These are phyloP conservation scores for Catocala fraxini DNA, from an alignment of 2,888 invertebrate genomes.

Conservation along the genomic window DNA sequence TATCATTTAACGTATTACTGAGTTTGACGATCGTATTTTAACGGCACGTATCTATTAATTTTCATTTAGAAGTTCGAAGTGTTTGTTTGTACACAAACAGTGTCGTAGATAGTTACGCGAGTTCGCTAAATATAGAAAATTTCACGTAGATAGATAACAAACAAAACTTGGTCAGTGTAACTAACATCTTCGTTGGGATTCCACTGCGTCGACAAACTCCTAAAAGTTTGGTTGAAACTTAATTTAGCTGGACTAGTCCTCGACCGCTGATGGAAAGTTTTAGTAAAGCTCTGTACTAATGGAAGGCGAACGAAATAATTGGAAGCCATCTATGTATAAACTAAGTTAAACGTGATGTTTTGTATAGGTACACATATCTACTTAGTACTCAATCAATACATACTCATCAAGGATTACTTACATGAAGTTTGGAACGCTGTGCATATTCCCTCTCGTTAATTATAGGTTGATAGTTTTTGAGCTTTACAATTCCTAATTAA, in stretches of 20 bases:
- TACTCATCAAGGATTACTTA: conserved; percentile 9
- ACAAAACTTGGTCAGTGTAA: conserved; percentile 48
- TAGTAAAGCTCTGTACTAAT: conserved; percentile 57
- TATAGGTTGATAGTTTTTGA: too few species aligned
- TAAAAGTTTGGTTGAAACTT: conserved; percentile 65
- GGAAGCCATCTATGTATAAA: conserved; percentile 42
- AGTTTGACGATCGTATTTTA: not conserved
- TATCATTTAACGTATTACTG: too few species aligned
- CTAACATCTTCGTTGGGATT: conserved; percentile 59
- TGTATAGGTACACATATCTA: conserved; percentile 3
- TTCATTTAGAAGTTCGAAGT: not conserved
- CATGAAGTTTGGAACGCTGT: not conserved
- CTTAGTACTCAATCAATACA: not conserved
- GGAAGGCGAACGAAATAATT: conserved; percentile 56
- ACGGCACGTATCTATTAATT: not conserved
- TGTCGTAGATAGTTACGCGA: conserved; percentile 7
- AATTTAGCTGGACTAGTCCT: conserved; percentile 65
- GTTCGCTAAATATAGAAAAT: conserved; percentile 28
- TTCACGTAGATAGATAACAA: conserved; percentile 40
- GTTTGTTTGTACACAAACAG: conserved; percentile 2
- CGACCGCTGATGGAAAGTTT: conserved; percentile 63
- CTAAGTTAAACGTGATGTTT: conserved; percentile 29
- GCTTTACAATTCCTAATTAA: too few species aligned
- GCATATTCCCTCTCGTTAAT: not conserved
- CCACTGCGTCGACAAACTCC: conserved; percentile 57